Percentiles rank a stretch among this genome's conserved stretches.
Evolutionary conservation across 2,888 invertebrate genomes (phyloP).

Genomic region (Bombyx huttoni): DNA sequence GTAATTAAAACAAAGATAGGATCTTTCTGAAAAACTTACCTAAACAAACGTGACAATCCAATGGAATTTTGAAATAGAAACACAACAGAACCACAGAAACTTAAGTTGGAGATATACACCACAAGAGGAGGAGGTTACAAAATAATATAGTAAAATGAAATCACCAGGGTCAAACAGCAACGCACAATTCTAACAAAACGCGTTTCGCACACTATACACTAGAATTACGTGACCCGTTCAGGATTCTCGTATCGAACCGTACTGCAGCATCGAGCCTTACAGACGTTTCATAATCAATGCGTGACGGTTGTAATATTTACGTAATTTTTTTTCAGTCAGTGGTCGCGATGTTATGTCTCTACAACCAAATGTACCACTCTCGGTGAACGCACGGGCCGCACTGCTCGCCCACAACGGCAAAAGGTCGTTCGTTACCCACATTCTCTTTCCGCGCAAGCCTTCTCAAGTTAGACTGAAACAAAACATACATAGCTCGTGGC

Average conservation of each 20-base stretch:
- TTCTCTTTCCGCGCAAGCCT: slow-evolving; percentile 73
- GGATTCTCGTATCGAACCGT: slow-evolving; percentile 16
- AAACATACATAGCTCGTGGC: slow-evolving; percentile 21
- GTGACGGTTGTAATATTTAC: slow-evolving; percentile 68
- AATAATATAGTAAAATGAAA: slow-evolving; percentile 57
- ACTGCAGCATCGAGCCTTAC: slow-evolving; percentile 30
- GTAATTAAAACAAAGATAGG: background rate
- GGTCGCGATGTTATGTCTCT: slow-evolving; percentile 35
- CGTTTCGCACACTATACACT: slow-evolving; percentile 25
- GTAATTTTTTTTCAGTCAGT: slow-evolving; percentile 64
- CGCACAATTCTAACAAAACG: slow-evolving; percentile 49
- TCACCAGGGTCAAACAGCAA: slow-evolving; percentile 58
- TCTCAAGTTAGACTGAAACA: slow-evolving; percentile 55
- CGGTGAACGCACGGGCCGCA: slow-evolving; percentile 66
- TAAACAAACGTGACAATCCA: slow-evolving; percentile 56
- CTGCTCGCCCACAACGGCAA: slow-evolving; percentile 67
- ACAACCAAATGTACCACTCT: slow-evolving; percentile 38
- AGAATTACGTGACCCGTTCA: slow-evolving; percentile 20
- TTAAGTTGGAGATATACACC: slow-evolving; percentile 37
- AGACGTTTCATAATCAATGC: slow-evolving; percentile 59
- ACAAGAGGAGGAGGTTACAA: slow-evolving; percentile 39
- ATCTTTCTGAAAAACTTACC: slow-evolving; percentile 32
- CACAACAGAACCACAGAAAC: slow-evolving; percentile 56
- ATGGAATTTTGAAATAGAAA: slow-evolving; percentile 38
- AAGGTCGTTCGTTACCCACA: slow-evolving; percentile 72